A percentile compares a stretch with the other conserved stretches of the same genome.
These are phyloP conservation scores for Lophotis ruficrista DNA, from an alignment of 2,113 vertebrate genomes.

Conservation along the genomic window DNA sequence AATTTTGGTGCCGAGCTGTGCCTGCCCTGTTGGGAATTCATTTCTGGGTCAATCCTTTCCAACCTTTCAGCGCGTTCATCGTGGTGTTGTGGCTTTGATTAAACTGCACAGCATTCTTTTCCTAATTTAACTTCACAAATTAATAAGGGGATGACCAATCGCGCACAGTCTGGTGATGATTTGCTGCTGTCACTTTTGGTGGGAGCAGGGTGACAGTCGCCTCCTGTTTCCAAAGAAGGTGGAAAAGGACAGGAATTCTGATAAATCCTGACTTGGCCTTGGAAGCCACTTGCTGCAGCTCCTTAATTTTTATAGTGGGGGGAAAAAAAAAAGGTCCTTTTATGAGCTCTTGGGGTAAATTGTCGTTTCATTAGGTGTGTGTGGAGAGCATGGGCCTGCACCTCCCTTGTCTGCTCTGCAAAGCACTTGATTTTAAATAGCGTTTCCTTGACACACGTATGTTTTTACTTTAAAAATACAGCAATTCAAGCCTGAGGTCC, in stretches of 20 bases:
- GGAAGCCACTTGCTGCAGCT: background rate
- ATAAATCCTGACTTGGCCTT: background rate
- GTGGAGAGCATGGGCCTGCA: background rate
- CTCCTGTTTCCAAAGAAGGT: background rate
- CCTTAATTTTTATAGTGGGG: background rate
- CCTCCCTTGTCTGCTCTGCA: background rate
- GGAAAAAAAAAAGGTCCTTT: background rate
- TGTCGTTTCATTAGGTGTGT: background rate
- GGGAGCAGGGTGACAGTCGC: rapidly evolving
- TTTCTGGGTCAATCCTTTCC: conserved; percentile 34
- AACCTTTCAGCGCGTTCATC: background rate
- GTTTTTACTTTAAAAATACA: background rate
- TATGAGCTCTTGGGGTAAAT: background rate
- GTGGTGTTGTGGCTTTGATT: background rate
- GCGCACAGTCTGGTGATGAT: background rate
- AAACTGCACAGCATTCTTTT: background rate
- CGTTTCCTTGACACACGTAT: background rate
- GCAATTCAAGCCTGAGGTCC: rapidly evolving
- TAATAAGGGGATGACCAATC: background rate
- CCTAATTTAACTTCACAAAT: background rate
- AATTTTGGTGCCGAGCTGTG: background rate
- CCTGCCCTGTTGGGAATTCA: background rate
- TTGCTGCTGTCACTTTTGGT: background rate
- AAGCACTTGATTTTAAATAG: background rate
- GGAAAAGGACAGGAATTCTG: background rate